phyloP scores from a whole-genome alignment of 1,140 invertebrate genomes.

The Tribolium madens region DNA sequence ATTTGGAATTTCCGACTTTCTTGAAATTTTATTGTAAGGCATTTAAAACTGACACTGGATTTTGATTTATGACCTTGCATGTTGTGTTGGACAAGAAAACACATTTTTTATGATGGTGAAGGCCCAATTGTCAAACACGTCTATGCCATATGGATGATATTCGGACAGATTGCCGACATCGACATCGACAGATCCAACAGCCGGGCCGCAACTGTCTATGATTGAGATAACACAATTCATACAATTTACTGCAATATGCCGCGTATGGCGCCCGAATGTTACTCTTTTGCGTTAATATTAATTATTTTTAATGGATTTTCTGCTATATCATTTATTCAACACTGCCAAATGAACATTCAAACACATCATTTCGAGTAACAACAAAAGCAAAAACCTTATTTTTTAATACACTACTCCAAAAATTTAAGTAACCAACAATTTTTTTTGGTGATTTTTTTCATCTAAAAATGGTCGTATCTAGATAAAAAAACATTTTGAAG shows the following conservation, averaged over 20 bases:
- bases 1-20: neutral
- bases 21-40: neutral
- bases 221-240: constrained; percentile 45
- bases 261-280: constrained; percentile 42
- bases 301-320: constrained; percentile 40
- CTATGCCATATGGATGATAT: constrained; percentile 43
- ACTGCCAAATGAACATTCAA: neutral
- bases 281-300: constrained; percentile 44
- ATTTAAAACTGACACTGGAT: neutral
- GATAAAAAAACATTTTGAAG: too few relatives aligned
- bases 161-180: constrained; percentile 45
- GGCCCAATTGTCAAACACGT: constrained; percentile 29
- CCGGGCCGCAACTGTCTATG: constrained; percentile 43
- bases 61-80: constrained; percentile 15
- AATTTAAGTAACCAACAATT: too few relatives aligned
- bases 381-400: too few relatives aligned
- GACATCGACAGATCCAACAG: constrained; percentile 43
- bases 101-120: constrained; percentile 24
- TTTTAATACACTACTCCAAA: too few relatives aligned
- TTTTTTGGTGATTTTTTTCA: too few relatives aligned
- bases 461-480: too few relatives aligned
- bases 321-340: constrained; percentile 12
- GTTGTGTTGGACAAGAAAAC: constrained; percentile 1
- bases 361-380: neutral
- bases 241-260: constrained; percentile 44